These are phyloP conservation scores for Rhodeus uyekii DNA, from an alignment of 2,797 vertebrate species.

Conservation along the genomic window DNA sequence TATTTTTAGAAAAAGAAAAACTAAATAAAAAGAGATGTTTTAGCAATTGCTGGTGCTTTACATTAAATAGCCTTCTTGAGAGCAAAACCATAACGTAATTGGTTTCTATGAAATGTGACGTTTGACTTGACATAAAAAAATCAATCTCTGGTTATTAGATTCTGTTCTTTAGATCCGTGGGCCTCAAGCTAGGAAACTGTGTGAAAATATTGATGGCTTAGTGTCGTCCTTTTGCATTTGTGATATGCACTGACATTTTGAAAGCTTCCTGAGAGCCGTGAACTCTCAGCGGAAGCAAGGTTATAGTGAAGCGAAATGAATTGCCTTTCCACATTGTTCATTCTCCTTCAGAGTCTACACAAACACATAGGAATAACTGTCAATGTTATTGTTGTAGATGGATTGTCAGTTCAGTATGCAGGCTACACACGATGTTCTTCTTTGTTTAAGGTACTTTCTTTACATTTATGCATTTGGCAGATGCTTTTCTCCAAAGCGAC, in stretches of 20 bases:
- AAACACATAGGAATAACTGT: conserved; percentile 9
- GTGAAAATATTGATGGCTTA: conserved; percentile 26
- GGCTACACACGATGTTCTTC: background rate
- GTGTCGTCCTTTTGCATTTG: conserved; percentile 22
- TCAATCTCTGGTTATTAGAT: conserved; percentile 15
- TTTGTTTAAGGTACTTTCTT: background rate
- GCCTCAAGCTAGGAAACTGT: background rate
- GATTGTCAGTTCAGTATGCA: background rate
- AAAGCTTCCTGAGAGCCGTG: conserved; percentile 18
- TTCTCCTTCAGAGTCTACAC: background rate
- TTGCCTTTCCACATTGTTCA: conserved; percentile 3
- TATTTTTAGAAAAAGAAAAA: no score
- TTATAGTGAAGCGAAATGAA: conserved; percentile 33
- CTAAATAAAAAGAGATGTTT: background rate
- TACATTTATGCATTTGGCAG: no score
- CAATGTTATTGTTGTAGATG: background rate
- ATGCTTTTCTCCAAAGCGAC: no score
- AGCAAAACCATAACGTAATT: background rate
- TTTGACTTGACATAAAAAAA: background rate
- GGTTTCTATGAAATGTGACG: background rate
- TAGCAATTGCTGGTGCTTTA: background rate
- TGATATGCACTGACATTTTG: conserved; percentile 32
- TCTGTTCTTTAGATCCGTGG: background rate
- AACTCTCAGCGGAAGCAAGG: conserved; percentile 18
- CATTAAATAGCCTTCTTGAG: background rate